phyloP scores from a whole-genome alignment of 2,113 vertebrate species.

The Phalacrocorax brasilianus region DNA sequence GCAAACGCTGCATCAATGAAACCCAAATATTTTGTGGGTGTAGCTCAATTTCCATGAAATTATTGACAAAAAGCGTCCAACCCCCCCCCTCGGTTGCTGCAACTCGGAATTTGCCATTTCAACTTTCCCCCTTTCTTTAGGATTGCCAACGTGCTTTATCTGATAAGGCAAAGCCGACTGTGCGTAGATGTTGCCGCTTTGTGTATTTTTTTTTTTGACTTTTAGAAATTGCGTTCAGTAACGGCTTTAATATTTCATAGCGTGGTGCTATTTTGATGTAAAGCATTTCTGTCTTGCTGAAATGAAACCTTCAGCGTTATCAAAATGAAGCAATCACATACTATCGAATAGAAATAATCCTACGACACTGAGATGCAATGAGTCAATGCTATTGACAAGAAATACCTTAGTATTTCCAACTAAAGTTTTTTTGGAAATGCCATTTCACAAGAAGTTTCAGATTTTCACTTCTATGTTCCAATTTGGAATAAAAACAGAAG shows the following conservation, averaged over 20 bases:
- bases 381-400: neutral
- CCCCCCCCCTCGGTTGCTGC: accelerated
- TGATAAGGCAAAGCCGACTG: neutral
- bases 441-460: neutral
- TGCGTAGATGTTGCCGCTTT: too few species aligned
- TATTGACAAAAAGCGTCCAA: neutral
- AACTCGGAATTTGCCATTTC: neutral
- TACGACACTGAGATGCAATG: accelerated
- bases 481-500: neutral
- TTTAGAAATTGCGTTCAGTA: neutral
- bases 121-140: neutral
- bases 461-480: neutral
- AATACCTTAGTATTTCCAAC: neutral
- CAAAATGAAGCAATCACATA: neutral
- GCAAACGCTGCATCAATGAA: accelerated
- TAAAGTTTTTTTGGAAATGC: neutral
- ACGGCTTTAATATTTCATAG: neutral
- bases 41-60: neutral
- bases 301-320: accelerated
- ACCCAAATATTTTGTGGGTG: neutral
- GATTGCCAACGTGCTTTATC: accelerated
- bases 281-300: neutral
- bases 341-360: neutral
- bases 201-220: neutral
- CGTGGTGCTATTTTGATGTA: accelerated